Evolutionary conservation across 2,888 invertebrate genomes (phyloP).

Genomic region (Sisyra terminalis): DNA sequence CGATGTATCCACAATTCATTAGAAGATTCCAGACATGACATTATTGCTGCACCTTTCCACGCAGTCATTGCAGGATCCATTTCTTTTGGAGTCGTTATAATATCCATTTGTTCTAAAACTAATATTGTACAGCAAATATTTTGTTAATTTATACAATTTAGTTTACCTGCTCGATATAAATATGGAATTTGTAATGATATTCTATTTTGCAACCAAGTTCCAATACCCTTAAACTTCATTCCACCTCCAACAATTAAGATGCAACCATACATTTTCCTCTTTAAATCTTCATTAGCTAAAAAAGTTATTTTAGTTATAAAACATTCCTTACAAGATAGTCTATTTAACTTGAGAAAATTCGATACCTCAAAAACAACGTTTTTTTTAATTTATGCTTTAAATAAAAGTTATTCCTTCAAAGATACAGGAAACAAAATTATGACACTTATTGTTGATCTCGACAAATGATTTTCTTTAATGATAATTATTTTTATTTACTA

Average conservation of each 20-base stretch:
- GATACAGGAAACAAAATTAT: too few relatives aligned
- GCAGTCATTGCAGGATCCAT: constrained; percentile 79
- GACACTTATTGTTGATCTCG: too few relatives aligned
- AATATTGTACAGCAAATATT: constrained; percentile 2
- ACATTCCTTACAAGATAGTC: too few relatives aligned
- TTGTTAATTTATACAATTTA: neutral
- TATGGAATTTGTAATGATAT: constrained; percentile 71
- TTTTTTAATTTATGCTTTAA: too few relatives aligned
- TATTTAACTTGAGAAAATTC: too few relatives aligned
- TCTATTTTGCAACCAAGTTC: constrained; percentile 77
- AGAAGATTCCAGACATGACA: constrained; percentile 85
- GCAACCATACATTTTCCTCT: constrained; percentile 86
- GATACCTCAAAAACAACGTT: too few relatives aligned
- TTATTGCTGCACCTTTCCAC: constrained; percentile 90
- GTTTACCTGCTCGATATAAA: constrained; percentile 45
- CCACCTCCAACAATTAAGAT: constrained; percentile 86
- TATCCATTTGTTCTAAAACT: constrained; percentile 58
- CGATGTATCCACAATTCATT: constrained; percentile 83
- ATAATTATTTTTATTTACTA: too few relatives aligned
- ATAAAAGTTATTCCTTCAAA: too few relatives aligned
- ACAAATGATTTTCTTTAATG: too few relatives aligned
- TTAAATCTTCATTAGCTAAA: constrained; percentile 66
- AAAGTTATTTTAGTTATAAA: too few relatives aligned
- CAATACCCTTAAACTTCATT: constrained; percentile 70
- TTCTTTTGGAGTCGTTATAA: constrained; percentile 80